Base-by-base conservation (phyloP, 2,888 invertebrate species). In the Elegia similella region DNA sequence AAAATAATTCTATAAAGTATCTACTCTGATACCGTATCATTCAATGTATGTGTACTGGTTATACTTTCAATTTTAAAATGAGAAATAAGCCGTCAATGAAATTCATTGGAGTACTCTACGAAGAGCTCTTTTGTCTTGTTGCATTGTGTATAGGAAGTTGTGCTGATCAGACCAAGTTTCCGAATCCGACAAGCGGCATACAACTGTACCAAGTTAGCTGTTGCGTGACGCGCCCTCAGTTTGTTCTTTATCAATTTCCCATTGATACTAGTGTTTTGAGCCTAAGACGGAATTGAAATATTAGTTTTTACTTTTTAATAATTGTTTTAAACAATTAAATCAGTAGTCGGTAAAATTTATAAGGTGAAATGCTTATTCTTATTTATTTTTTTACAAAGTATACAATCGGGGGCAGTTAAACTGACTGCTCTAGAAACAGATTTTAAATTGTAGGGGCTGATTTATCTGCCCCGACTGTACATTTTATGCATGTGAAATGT, bases 161-260 rank as follows among this genome's bases (percentile, higher is more conserved):
- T 75, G 76, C 73, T 80, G 80, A 84, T 84, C 79, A 82, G 72
- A 76, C 75, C 76, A 83, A 88, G 81, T 86, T 86, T 75, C 65
- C 70, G 72, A 86, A 86, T 84, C 82, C 81, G 79, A 81, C 84
- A 81, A 87, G 82, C 83, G 82, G 83, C 84, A 80, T 84, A 84
- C 80, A 80, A 78, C 80, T 78, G 80, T 80, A 76, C 68, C 69
- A 76, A 83, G 76, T 83, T 82, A 70, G 73, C 74, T 76, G 76
- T 82, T 78, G 82, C 84, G 84, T 87, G 84, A 85, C 79, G 82
- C 74, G 75, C 80, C 79, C 75, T 79, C 78, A 82, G 76, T 86
- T 84, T 81, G 78, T 79, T 82, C 80, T 84, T 84, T 83, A 80
- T 79, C 75, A 72, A 75, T 80, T 17, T 50, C 17, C 50, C 0